Percentiles rank a stretch among this genome's conserved stretches.
Conservation (phyloP, 2,113 vertebrate species). For the Ptilonorhynchus violaceus region DNA sequence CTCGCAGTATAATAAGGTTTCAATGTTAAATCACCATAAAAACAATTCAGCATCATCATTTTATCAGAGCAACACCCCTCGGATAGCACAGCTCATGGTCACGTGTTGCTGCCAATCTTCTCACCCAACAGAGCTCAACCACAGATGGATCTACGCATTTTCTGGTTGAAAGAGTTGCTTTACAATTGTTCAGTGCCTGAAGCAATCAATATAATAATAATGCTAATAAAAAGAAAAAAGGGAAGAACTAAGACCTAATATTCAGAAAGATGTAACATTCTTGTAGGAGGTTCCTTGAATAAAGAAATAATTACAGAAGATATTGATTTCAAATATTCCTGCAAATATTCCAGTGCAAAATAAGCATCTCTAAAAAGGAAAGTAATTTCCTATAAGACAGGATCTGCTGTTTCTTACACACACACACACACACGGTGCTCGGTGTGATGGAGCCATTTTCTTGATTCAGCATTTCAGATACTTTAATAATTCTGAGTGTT, state of each 20-base stretch:
- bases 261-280: not conserved
- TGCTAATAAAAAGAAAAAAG: not conserved
- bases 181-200: not conserved
- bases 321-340: not conserved
- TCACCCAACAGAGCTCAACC: not conserved
- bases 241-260: not conserved
- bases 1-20: not conserved
- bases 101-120: not conserved
- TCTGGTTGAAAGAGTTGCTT: not conserved
- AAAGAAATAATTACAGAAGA: not conserved
- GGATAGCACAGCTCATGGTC: not conserved
- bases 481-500: not conserved
- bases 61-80: not conserved
- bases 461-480: not conserved
- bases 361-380: not conserved
- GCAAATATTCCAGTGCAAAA: not conserved
- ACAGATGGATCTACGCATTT: not conserved
- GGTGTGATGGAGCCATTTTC: not conserved
- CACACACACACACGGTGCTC: not conserved
- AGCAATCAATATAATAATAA: not conserved
- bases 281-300: not conserved
- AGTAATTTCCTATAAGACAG: not conserved
- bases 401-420: not conserved
- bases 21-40: conserved; percentile 20
- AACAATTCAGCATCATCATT: not conserved